Conservation (phyloP, 2,888 invertebrate genomes). For the Timema cristinae region DNA sequence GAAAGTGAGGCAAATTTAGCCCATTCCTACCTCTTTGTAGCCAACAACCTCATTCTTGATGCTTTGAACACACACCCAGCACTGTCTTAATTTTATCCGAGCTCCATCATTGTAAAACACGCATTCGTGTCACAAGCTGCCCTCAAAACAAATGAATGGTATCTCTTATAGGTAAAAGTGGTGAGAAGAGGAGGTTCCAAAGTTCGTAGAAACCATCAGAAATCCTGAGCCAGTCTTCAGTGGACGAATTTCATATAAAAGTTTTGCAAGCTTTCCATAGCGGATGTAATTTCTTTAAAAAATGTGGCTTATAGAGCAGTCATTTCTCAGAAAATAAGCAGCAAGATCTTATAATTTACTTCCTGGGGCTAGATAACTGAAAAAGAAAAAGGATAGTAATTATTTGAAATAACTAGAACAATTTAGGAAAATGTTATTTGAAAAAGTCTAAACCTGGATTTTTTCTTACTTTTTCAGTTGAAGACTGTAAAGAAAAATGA, state of each 20-base stretch:
- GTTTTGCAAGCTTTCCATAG: background rate
- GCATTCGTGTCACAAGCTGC: background rate
- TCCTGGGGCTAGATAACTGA: conserved; percentile 10
- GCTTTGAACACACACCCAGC: no score
- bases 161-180: no score
- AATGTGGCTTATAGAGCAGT: background rate
- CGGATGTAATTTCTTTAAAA: no score
- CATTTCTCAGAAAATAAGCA: background rate
- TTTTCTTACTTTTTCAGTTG: background rate
- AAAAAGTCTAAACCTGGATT: background rate
- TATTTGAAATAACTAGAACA: background rate
- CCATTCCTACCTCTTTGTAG: no score
- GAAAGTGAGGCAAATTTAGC: no score
- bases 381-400: background rate
- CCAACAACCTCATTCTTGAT: no score
- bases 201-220: background rate
- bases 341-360: background rate
- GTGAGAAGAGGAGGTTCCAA: background rate
- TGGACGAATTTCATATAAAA: background rate
- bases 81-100: background rate
- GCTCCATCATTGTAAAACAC: background rate
- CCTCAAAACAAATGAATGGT: no score
- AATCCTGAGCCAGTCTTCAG: background rate
- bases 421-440: background rate
- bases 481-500: conserved; percentile 4